phyloP scores from a whole-genome alignment of 2,113 vertebrate species.

The Platanista minor region DNA sequence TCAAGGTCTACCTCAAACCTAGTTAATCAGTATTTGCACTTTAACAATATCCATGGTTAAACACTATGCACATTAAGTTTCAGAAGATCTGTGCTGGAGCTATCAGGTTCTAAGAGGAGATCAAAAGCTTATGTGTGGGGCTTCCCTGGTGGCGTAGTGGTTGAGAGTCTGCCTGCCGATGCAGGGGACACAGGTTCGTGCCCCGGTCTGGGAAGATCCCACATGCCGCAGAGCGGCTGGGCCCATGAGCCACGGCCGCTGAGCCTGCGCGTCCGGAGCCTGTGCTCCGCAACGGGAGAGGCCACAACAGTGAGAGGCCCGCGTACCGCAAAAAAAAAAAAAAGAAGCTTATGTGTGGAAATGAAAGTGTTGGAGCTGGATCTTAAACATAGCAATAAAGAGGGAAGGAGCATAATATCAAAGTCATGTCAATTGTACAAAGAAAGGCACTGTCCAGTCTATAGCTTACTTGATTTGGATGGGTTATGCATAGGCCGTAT shows the following conservation, averaged over 20 bases:
- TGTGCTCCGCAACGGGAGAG: too few species aligned
- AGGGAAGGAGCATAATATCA: neutral
- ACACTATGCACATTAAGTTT: neutral
- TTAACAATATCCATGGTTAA: neutral
- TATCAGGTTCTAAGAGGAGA: neutral
- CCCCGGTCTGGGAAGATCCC: too few species aligned
- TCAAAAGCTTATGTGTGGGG: neutral
- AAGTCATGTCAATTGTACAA: neutral
- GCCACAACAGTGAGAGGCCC: too few species aligned
- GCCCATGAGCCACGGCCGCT: too few species aligned
- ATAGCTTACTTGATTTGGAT: neutral
- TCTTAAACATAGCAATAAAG: neutral
- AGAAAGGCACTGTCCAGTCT: neutral
- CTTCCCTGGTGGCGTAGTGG: too few species aligned
- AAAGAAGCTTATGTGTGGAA: neutral
- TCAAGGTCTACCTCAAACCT: neutral
- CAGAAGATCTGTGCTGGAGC: neutral
- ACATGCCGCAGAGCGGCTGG: too few species aligned
- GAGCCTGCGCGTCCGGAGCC: too few species aligned
- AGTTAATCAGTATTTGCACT: neutral
- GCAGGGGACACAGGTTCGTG: too few species aligned
- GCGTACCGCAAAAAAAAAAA: too few species aligned
- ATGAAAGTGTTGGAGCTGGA: neutral
- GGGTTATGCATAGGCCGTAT: neutral
- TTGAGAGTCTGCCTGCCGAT: too few species aligned